phyloP scores from a whole-genome alignment of 2,888 invertebrate species.

The Eupithecia subfuscata region DNA sequence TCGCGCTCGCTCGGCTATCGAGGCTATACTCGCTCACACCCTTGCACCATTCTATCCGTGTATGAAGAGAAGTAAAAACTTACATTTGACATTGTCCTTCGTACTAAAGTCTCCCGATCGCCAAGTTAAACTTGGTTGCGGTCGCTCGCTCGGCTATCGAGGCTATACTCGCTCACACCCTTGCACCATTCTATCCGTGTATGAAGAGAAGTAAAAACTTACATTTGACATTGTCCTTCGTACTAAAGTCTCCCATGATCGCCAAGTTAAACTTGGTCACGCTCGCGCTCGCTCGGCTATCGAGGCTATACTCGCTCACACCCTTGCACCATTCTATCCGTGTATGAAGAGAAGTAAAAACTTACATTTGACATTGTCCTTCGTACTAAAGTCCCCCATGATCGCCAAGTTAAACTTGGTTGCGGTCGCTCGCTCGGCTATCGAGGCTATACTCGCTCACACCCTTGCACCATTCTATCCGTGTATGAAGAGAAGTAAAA shows the following conservation, averaged over 20 bases:
- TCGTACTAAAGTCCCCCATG: slow-evolving; percentile 69
- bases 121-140: slow-evolving; percentile 55
- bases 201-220: slow-evolving; percentile 46
- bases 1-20: slow-evolving; percentile 59
- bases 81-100: slow-evolving; percentile 65
- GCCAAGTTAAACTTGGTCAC: slow-evolving; percentile 56
- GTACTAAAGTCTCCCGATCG: slow-evolving; percentile 66
- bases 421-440: slow-evolving; percentile 57
- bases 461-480: slow-evolving; percentile 47
- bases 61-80: slow-evolving; percentile 46
- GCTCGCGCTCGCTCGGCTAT: slow-evolving; percentile 58
- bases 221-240: slow-evolving; percentile 65
- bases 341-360: slow-evolving; percentile 30
- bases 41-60: too few species aligned
- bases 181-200: too few species aligned
- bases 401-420: slow-evolving; percentile 59
- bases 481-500: neutral
- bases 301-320: slow-evolving; percentile 42
- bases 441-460: slow-evolving; percentile 47
- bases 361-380: slow-evolving; percentile 67
- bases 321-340: too few species aligned
- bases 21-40: slow-evolving; percentile 42
- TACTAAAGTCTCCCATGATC: slow-evolving; percentile 69
- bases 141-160: slow-evolving; percentile 59
- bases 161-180: slow-evolving; percentile 45